Evolutionary conservation across 2,113 vertebrate species (phyloP).

Genomic region (Procavia capensis): DNA sequence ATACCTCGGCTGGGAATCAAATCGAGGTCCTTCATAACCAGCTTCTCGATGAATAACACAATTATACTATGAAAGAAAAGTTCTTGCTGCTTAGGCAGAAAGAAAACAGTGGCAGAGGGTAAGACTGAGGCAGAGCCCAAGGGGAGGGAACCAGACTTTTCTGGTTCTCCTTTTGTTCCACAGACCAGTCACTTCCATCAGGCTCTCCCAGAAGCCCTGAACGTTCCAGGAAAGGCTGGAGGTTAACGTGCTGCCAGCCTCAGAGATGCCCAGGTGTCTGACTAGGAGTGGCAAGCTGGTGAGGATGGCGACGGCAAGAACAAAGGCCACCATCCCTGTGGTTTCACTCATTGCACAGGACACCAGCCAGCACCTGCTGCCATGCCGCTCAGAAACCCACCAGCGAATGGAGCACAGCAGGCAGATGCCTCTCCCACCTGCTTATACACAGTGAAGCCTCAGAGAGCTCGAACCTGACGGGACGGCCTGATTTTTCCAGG

Average conservation of each 20-base stretch:
- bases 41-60: background rate
- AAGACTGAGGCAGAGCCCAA: rapidly evolving
- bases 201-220: background rate
- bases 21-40: background rate
- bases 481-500: background rate
- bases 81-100: background rate
- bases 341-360: background rate
- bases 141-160: background rate
- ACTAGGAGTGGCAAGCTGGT: background rate
- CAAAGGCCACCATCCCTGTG: background rate
- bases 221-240: background rate
- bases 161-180: background rate
- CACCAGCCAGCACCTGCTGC: background rate
- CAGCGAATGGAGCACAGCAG: background rate
- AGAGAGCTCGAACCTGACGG: too few relatives aligned
- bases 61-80: background rate
- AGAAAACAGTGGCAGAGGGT: background rate
- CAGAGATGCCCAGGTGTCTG: background rate
- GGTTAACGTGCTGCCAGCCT: background rate
- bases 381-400: background rate
- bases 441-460: too few relatives aligned
- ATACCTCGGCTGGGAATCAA: background rate
- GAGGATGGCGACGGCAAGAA: background rate
- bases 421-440: background rate
- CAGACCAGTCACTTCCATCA: background rate